Evolutionary conservation across 1,140 invertebrate genomes (phyloP).

Genomic region (Drosophila punjabiensis): DNA sequence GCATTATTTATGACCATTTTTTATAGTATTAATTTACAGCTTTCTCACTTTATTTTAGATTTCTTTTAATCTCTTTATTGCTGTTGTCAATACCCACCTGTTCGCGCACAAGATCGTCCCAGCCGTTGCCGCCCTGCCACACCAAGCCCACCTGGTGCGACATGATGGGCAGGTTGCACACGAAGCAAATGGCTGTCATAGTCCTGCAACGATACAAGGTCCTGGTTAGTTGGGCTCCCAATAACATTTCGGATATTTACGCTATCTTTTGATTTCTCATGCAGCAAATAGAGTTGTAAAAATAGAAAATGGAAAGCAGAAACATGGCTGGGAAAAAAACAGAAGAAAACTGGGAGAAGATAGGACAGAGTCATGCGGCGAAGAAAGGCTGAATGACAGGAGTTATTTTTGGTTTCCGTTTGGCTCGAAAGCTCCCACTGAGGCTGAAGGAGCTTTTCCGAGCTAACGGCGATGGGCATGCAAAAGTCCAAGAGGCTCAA

Average conservation of each 20-base stretch:
- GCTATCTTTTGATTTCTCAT: not conserved
- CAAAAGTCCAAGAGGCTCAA: slow-evolving; percentile 23
- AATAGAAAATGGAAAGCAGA: not conserved
- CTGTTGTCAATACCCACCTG: no score
- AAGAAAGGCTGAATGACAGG: slow-evolving; percentile 26
- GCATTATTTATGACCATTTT: not conserved
- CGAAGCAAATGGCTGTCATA: slow-evolving; percentile 97
- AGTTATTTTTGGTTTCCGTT: slow-evolving; percentile 38
- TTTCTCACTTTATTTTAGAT: not conserved
- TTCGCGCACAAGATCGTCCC: slow-evolving; percentile 95
- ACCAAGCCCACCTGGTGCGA: slow-evolving; percentile 96
- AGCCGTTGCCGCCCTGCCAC: slow-evolving; percentile 96
- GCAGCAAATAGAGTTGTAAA: slow-evolving; percentile 4
- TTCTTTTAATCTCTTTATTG: no score
- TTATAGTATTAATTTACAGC: not conserved
- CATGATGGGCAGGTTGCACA: slow-evolving; percentile 97
- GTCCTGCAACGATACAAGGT: slow-evolving; percentile 88
- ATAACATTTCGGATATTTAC: not conserved
- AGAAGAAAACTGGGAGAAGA: not conserved
- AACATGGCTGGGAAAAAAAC: not conserved
- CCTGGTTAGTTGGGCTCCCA: not conserved
- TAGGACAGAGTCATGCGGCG: slow-evolving; percentile 25
- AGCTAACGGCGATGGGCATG: not conserved
- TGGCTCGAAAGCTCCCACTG: slow-evolving; percentile 13
- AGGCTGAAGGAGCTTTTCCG: slow-evolving; percentile 2